Evolutionary conservation across 2,888 invertebrate genomes (phyloP), one percentile per base, ranked within the genome.

Genomic region (Cheilosia vulpina): DNA sequence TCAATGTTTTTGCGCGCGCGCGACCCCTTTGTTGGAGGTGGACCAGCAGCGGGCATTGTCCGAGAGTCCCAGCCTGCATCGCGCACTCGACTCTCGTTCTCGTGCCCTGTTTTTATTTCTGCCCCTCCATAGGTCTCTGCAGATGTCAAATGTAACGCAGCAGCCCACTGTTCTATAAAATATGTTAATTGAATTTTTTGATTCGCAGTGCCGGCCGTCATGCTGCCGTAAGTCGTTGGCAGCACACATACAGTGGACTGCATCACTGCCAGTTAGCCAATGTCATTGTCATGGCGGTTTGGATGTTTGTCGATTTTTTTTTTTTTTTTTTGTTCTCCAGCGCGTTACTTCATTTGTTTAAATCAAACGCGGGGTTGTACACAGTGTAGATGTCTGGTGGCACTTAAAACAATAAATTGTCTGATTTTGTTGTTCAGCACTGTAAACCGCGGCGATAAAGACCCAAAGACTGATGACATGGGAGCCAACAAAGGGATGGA

Each of bases 351-450:
- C 72, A 85, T 85, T 81, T 85, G 81, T 72, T 81, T 85, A 77
- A 85, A 85, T 85, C 85, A 85, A 85, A 77, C 71, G 80, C 84
- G 71, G 57, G 45, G 21, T 52, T 66, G 69, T 34, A 47, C 68
- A 63, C 65, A 43, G 45, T 17, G 62, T 60, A 68, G 85, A 84
- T 75, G 68, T 76, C 80, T 81, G 58, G 41, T 77, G 72, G 81
- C 85, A 85, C 85, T 85, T 85, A 81, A 85, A 85, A 85, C 85
- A 85, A 85, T 85, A 85, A 85, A 85, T 85, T 85, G 76, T 77
- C 66, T 41, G 72, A 76, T 80, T 81, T 79, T 65, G 84, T 84
- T 84, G 75, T 60, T 75, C 43, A 55, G 62, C 60, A 50, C 38
- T 80, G 53, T 60, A 47, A 34, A 65, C 79, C 66, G 60, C 76